A percentile compares a stretch with the other conserved stretches of the same genome.
Conservation (phyloP, 2,113 vertebrate genomes). For the Cinclus mexicanus region DNA sequence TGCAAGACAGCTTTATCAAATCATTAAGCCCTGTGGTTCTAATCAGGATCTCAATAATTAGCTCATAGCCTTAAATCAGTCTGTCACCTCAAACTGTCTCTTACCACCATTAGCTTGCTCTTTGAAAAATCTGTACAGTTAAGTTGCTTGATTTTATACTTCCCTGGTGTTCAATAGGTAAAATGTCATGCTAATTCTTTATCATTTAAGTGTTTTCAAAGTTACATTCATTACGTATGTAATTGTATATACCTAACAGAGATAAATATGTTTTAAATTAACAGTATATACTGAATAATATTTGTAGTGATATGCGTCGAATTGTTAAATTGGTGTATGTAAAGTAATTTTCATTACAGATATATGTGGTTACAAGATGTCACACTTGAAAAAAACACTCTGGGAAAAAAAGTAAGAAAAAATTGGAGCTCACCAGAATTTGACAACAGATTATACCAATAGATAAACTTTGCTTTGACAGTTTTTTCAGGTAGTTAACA, state of each 20-base stretch:
- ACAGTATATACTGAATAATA: background rate
- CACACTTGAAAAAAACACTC: background rate
- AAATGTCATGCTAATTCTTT: background rate
- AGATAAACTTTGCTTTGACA: background rate
- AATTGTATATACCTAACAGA: background rate
- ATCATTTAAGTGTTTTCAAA: background rate
- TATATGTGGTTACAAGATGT: background rate
- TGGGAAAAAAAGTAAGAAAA: background rate
- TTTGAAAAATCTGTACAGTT: background rate
- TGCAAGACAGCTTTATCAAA: background rate
- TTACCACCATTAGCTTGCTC: background rate
- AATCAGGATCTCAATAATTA: slow-evolving; percentile 3
- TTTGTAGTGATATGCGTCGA: background rate
- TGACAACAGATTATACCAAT: background rate
- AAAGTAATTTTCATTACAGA: background rate
- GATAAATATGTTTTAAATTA: background rate
- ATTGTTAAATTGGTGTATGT: background rate
- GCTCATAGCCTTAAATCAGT: background rate
- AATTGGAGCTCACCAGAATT: background rate
- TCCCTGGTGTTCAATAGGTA: background rate
- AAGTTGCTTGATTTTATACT: background rate
- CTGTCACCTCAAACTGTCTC: background rate
- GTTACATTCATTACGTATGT: background rate
- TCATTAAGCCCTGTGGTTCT: background rate
- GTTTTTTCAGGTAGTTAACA: background rate